phyloP scores from a whole-genome alignment of 2,888 invertebrate species.

The Dione juno region DNA sequence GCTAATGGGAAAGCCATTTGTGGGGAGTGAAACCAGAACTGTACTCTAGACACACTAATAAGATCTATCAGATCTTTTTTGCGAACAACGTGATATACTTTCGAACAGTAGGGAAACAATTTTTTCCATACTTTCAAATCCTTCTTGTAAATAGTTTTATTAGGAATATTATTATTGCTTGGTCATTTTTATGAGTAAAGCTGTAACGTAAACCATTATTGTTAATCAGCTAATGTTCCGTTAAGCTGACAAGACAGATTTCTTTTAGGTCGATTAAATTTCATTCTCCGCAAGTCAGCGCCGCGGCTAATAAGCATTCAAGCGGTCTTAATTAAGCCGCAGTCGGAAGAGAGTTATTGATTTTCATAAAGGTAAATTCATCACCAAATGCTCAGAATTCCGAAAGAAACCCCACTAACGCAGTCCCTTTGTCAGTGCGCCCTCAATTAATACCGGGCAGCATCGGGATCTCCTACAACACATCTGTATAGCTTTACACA shows the following conservation, averaged over 20 bases:
- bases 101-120: slow-evolving; percentile 5
- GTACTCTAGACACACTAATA: slow-evolving; percentile 49
- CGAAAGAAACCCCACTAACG: slow-evolving; percentile 64
- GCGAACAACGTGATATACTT: slow-evolving; percentile 41
- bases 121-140: background rate
- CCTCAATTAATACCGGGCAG: slow-evolving; percentile 60
- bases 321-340: slow-evolving; percentile 71
- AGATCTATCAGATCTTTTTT: slow-evolving; percentile 50
- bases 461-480: slow-evolving; percentile 54
- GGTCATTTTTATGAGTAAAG: background rate
- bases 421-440: slow-evolving; percentile 61
- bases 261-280: slow-evolving; percentile 61
- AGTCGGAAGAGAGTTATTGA: slow-evolving; percentile 65
- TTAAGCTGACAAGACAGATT: slow-evolving; percentile 61
- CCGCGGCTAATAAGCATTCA: slow-evolving; percentile 69
- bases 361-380: slow-evolving; percentile 74
- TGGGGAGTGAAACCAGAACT: slow-evolving; percentile 53
- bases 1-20: slow-evolving; percentile 70
- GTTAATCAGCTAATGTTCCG: slow-evolving; percentile 59
- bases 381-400: slow-evolving; percentile 61
- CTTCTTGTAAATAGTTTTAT: background rate
- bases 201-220: slow-evolving; percentile 25
- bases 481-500: slow-evolving; percentile 43
- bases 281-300: slow-evolving; percentile 61
- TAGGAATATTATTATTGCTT: background rate